phyloP scores from a whole-genome alignment of 2,797 vertebrate genomes.

The Esox lucius region DNA sequence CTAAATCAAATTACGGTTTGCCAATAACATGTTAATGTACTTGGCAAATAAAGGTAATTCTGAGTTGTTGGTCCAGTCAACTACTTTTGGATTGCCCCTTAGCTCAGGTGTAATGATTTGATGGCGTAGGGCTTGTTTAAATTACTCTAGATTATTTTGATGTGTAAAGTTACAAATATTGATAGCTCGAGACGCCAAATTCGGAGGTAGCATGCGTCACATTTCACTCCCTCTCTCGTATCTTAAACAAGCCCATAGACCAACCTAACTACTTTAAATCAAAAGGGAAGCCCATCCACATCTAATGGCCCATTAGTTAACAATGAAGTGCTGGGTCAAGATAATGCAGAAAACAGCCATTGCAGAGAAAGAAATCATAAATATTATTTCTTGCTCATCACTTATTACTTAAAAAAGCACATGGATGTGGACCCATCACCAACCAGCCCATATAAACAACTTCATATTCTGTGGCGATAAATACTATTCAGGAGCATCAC shows the following conservation, averaged over 20 bases:
- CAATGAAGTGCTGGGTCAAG: not conserved
- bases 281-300: not conserved
- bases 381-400: not conserved
- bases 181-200: too few relatives aligned
- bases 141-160: too few relatives aligned
- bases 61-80: not conserved
- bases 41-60: too few relatives aligned
- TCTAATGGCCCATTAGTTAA: not conserved
- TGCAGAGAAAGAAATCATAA: not conserved
- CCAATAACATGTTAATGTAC: too few relatives aligned
- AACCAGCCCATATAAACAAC: constrained; percentile 6
- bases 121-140: not conserved
- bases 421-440: not conserved
- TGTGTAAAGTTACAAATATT: too few relatives aligned
- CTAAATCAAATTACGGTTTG: too few relatives aligned
- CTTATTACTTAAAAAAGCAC: not conserved
- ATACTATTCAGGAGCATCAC: not conserved
- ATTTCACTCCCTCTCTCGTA: too few relatives aligned
- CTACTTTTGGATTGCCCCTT: not conserved
- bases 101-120: not conserved
- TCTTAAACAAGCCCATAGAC: not conserved
- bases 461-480: not conserved
- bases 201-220: too few relatives aligned
- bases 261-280: not conserved
- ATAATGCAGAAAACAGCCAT: not conserved